These are phyloP conservation scores for Glareola pratincola DNA, from an alignment of 2,113 vertebrate species.

Conservation along the genomic window DNA sequence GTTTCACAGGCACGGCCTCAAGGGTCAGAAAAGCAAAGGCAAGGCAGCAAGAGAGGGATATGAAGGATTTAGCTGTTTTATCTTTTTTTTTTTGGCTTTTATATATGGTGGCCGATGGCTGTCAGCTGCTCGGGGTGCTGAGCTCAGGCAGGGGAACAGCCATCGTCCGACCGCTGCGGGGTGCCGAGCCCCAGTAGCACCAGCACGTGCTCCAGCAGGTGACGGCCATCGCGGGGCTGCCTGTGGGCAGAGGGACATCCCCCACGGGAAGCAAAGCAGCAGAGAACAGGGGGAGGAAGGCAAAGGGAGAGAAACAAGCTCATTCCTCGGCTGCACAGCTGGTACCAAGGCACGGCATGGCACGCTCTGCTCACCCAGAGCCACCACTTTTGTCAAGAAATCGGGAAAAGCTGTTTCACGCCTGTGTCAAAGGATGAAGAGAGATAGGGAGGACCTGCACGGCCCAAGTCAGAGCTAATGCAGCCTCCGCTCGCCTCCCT, in stretches of 20 bases:
- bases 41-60: neutral
- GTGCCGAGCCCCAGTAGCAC: neutral
- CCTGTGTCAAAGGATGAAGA: rapidly evolving
- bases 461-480: neutral
- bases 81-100: neutral
- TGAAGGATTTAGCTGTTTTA: neutral
- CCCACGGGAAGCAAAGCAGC: neutral
- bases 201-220: neutral
- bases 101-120: rapidly evolving
- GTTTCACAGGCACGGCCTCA: neutral
- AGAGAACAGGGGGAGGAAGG: neutral
- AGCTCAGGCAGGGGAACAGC: neutral
- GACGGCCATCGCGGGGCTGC: rapidly evolving
- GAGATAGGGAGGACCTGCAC: neutral
- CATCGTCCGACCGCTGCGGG: rapidly evolving
- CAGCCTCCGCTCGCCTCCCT: neutral
- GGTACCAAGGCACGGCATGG: rapidly evolving
- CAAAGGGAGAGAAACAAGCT: neutral
- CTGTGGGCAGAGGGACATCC: neutral
- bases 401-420: neutral
- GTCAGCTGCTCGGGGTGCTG: neutral
- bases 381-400: rapidly evolving
- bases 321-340: rapidly evolving
- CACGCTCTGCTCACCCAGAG: neutral
- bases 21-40: neutral